Evolutionary conservation across 2,888 invertebrate species (phyloP).

Genomic region (Eupeodes luniger): DNA sequence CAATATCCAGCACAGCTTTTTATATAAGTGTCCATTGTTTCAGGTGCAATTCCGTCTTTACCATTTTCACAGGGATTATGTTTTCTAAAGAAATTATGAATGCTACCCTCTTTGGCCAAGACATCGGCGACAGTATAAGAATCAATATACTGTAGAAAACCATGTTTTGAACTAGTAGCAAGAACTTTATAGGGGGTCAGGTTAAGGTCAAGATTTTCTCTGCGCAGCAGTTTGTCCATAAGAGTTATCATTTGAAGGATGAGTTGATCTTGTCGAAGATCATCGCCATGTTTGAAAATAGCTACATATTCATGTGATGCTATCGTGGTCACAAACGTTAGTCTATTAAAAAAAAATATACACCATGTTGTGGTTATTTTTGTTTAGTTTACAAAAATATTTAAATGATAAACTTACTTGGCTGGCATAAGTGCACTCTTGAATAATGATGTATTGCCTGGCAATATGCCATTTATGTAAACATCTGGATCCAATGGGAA

Average conservation of each 20-base stretch:
- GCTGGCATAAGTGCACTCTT: constrained; percentile 99
- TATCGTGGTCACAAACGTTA: constrained; percentile 93
- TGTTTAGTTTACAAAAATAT: neutral
- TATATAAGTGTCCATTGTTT: constrained; percentile 99
- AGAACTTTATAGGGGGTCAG: constrained; percentile 97
- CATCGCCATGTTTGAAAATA: constrained; percentile 99
- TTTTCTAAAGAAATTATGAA: constrained; percentile 96
- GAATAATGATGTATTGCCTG: constrained; percentile 95
- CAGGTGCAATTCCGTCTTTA: constrained; percentile 95
- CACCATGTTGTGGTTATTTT: neutral
- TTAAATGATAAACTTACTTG: constrained; percentile 81
- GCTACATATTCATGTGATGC: constrained; percentile 92
- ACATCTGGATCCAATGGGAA: constrained; percentile 97
- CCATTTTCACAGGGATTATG: constrained; percentile 94
- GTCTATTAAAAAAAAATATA: constrained; percentile 83
- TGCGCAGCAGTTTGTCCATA: constrained; percentile 97
- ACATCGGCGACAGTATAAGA: constrained; percentile 97
- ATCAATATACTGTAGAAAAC: constrained; percentile 98
- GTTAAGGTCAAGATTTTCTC: constrained; percentile 98
- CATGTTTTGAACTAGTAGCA: constrained; percentile 97
- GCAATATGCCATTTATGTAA: constrained; percentile 93
- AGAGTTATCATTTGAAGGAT: constrained; percentile 98
- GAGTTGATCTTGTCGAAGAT: constrained; percentile 98
- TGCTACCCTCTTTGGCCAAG: constrained; percentile 92
- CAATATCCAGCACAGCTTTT: constrained; percentile 98